phyloP scores from a whole-genome alignment of 2,113 vertebrate genomes.

The Eptatretus burgeri region DNA sequence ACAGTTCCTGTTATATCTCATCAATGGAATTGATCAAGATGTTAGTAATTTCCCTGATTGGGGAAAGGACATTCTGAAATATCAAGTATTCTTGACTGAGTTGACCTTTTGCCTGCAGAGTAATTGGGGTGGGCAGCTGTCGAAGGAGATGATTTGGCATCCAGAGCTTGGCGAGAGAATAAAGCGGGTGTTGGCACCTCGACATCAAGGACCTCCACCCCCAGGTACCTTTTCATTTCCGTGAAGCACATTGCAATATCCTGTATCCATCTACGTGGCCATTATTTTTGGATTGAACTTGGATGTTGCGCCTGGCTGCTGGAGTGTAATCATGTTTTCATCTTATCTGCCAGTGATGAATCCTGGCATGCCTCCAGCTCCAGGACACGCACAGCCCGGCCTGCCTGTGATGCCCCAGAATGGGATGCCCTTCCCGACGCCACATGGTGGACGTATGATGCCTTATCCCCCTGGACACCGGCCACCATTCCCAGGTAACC shows the following conservation, averaged over 20 bases:
- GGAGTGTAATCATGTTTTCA: neutral
- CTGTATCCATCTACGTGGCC: neutral
- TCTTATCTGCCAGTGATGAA: neutral
- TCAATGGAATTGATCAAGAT: neutral
- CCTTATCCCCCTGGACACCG: constrained; percentile 14
- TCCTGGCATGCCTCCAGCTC: neutral
- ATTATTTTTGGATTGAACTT: neutral
- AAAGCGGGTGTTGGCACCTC: constrained; percentile 47
- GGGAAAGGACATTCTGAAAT: neutral
- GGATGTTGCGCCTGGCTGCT: neutral
- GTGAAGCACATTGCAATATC: neutral
- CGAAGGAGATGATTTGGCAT: constrained; percentile 57
- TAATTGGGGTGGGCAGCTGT: constrained; percentile 31
- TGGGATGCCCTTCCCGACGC: neutral
- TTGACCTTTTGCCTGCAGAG: neutral
- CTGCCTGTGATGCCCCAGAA: constrained; percentile 1
- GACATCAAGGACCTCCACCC: constrained; percentile 11
- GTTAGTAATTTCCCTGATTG: neutral
- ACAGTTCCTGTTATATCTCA: neutral
- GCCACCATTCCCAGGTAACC: constrained; percentile 20
- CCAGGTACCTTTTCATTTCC: neutral
- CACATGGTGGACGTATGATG: neutral
- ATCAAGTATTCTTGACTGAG: neutral
- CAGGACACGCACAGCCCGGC: neutral
- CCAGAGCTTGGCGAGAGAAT: constrained; percentile 65